Percentiles rank a stretch among this genome's conserved stretches.
These are phyloP conservation scores for Reticulitermes speratus DNA, from an alignment of 1,140 invertebrate genomes.

Conservation along the genomic window DNA sequence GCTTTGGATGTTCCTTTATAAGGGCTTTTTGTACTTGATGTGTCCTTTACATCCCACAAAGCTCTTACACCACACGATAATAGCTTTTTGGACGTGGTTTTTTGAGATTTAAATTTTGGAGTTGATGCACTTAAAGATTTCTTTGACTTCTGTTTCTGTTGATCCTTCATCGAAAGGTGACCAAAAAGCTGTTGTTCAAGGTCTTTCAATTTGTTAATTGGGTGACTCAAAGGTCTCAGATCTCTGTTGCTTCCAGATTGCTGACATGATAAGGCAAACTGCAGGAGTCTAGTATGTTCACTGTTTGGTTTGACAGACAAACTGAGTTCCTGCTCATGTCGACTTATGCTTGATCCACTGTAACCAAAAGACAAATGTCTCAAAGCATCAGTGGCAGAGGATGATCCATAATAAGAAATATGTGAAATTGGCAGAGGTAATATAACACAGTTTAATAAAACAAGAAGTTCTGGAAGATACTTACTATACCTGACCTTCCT, in stretches of 20 bases:
- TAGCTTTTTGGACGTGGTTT: not conserved
- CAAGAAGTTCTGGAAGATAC: no score
- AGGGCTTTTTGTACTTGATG: not conserved
- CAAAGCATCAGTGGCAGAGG: not conserved
- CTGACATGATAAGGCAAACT: slow-evolving; percentile 39
- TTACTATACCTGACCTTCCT: no score
- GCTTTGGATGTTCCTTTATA: not conserved
- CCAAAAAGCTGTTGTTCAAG: slow-evolving; percentile 42
- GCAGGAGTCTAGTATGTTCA: slow-evolving; percentile 40
- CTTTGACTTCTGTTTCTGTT: slow-evolving; percentile 9
- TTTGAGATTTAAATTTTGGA: not conserved
- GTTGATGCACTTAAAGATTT: not conserved
- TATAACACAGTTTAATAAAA: no score
- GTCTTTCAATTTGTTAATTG: slow-evolving; percentile 43
- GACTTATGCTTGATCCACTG: not conserved
- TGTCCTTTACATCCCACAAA: not conserved
- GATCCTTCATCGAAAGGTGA: slow-evolving; percentile 35
- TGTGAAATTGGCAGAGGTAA: no score
- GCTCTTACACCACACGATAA: not conserved
- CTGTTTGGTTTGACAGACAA: slow-evolving; percentile 40
- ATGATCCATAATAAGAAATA: not conserved
- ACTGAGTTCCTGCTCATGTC: slow-evolving; percentile 34
- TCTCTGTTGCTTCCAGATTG: slow-evolving; percentile 33
- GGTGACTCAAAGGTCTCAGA: slow-evolving; percentile 36
- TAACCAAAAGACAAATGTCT: not conserved